Evolutionary conservation across 1,140 invertebrate species (phyloP).

Genomic region (Medauroidea extradentata): DNA sequence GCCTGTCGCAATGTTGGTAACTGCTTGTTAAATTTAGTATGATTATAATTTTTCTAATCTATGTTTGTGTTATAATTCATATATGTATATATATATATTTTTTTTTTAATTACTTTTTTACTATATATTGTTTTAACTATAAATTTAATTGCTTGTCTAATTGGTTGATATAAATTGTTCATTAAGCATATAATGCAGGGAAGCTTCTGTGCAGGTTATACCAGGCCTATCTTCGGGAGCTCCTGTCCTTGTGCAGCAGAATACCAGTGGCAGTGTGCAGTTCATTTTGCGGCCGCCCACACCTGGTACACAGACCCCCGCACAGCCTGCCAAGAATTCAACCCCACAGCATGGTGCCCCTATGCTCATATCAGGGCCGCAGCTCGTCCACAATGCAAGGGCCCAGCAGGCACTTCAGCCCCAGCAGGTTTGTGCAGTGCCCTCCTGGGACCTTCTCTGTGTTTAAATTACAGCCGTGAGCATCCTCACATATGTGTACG

Average conservation of each 20-base stretch:
- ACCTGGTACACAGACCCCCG: neutral
- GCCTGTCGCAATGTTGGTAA: too few relatives aligned
- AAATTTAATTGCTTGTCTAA: too few relatives aligned
- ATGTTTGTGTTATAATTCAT: too few relatives aligned
- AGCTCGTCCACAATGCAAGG: slow-evolving; percentile 4
- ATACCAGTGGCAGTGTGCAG: slow-evolving; percentile 30
- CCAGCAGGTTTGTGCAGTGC: neutral
- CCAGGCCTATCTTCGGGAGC: slow-evolving; percentile 12
- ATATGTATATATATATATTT: too few relatives aligned
- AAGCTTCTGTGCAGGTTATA: slow-evolving; percentile 15
- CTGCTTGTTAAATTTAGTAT: too few relatives aligned
- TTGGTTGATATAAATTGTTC: too few relatives aligned
- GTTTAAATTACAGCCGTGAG: too few relatives aligned
- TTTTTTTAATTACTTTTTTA: too few relatives aligned
- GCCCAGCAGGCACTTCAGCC: neutral
- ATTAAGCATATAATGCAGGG: neutral
- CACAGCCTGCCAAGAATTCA: neutral
- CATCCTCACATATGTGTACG: too few relatives aligned
- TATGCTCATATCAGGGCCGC: slow-evolving; percentile 5
- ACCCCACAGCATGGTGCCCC: neutral
- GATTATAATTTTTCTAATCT: too few relatives aligned
- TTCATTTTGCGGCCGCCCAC: slow-evolving; percentile 31
- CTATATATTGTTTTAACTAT: too few relatives aligned
- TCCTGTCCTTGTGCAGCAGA: slow-evolving; percentile 33
- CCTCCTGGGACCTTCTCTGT: too few relatives aligned